These are phyloP conservation scores for Drosophila flavopinicola DNA, from an alignment of 2,888 invertebrate species.

Conservation along the genomic window DNA sequence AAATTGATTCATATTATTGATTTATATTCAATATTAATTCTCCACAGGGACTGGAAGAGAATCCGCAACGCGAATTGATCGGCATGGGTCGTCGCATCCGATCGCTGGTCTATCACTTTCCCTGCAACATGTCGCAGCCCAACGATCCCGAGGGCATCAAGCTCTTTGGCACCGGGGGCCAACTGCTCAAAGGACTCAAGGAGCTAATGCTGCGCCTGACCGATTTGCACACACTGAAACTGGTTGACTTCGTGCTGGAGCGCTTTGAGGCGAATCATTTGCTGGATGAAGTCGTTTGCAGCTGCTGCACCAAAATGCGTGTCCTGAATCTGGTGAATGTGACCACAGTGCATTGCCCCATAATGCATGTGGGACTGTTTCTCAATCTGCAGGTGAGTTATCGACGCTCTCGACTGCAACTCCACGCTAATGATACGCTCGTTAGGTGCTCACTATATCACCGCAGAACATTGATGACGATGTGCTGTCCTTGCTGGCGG, in stretches of 20 bases:
- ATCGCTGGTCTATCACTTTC: conserved; percentile 89
- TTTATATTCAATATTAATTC: neutral
- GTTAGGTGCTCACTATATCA: conserved; percentile 87
- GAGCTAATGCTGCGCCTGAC: conserved; percentile 88
- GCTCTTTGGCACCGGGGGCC: conserved; percentile 92
- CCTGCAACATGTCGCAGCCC: conserved; percentile 89
- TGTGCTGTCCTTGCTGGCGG: conserved; percentile 88
- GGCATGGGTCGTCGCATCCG: conserved; percentile 87
- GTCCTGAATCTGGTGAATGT: conserved; percentile 90
- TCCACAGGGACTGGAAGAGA: conserved; percentile 53
- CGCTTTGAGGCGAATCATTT: conserved; percentile 89
- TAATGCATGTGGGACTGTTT: conserved; percentile 91
- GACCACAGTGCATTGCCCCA: conserved; percentile 88
- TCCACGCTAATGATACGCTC: neutral
- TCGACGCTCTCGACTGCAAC: neutral
- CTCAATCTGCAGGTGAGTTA: conserved; percentile 87
- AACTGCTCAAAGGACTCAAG: conserved; percentile 88
- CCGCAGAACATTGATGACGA: conserved; percentile 92
- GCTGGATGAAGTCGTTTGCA: conserved; percentile 89
- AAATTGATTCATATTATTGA: neutral
- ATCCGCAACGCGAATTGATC: conserved; percentile 70
- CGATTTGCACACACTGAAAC: conserved; percentile 87
- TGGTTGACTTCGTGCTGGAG: conserved; percentile 91
- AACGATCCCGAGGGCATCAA: conserved; percentile 87
- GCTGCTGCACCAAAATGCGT: conserved; percentile 87